phyloP scores from a whole-genome alignment of 2,113 vertebrate species.

The Cepphus grylle region DNA sequence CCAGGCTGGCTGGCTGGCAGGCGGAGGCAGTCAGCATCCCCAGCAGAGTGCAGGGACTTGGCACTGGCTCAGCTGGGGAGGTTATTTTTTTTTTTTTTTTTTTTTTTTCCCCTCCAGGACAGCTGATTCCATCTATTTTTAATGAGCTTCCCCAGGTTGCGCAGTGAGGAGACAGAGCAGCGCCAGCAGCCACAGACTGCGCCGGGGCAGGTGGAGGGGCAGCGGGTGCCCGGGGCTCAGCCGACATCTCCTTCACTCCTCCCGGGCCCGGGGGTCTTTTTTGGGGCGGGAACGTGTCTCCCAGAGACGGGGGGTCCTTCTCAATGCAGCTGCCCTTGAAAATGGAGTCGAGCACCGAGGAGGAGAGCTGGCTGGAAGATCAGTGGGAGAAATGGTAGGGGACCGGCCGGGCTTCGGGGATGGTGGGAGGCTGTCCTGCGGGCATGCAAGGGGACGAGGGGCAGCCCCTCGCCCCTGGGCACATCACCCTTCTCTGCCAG shows the following conservation, averaged over 20 bases:
- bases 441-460: neutral
- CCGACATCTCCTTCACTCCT: neutral
- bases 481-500: neutral
- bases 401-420: neutral
- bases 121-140: constrained; percentile 81
- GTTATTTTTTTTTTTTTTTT: constrained; percentile 20
- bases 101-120: constrained; percentile 36
- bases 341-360: constrained; percentile 91
- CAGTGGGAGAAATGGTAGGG: constrained; percentile 99
- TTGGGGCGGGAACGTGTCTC: constrained; percentile 18
- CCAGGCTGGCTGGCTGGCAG: constrained; percentile 41
- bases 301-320: constrained; percentile 43
- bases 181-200: constrained; percentile 43
- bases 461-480: neutral
- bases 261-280: neutral
- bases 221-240: neutral
- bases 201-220: constrained; percentile 47
- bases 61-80: constrained; percentile 62
- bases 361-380: constrained; percentile 96
- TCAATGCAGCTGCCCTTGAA: constrained; percentile 84
- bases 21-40: constrained; percentile 47
- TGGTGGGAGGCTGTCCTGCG: neutral
- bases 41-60: constrained; percentile 4
- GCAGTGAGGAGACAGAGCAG: constrained; percentile 69
- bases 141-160: constrained; percentile 78